Evolutionary conservation across 2,113 vertebrate genomes (phyloP).

Genomic region (Neolamprologus cancellatus): DNA sequence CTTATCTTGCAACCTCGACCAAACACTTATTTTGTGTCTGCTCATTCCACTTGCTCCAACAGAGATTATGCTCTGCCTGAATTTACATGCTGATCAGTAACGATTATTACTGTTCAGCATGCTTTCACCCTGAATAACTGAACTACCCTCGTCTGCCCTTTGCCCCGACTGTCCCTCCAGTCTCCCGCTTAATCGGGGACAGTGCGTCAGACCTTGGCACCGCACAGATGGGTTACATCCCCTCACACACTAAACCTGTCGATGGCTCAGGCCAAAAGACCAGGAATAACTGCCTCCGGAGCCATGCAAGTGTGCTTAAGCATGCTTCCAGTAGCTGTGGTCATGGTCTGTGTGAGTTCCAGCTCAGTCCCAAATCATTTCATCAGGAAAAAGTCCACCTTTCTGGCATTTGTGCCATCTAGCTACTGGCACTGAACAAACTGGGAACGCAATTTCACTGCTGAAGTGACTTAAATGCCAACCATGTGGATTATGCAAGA

Average conservation of each 20-base stretch:
- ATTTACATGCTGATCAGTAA: neutral
- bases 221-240: slow-evolving; percentile 9
- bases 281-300: slow-evolving; percentile 39
- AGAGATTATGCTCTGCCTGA: neutral
- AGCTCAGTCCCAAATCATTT: slow-evolving; percentile 22
- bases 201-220: neutral
- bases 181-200: neutral
- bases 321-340: slow-evolving; percentile 17
- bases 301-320: slow-evolving; percentile 7
- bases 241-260: slow-evolving; percentile 43
- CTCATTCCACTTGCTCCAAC: neutral
- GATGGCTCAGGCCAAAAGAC: slow-evolving; percentile 14
- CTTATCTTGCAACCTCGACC: neutral
- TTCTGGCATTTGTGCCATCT: neutral
- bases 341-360: slow-evolving; percentile 10
- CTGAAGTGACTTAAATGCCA: slow-evolving; percentile 30
- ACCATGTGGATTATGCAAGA: slow-evolving; percentile 6
- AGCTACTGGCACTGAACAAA: neutral
- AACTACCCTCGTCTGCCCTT: slow-evolving; percentile 27
- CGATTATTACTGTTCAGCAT: neutral
- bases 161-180: slow-evolving; percentile 6
- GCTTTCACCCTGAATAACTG: slow-evolving; percentile 27
- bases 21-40: neutral
- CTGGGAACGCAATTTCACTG: neutral
- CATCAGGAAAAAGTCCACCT: neutral